phyloP scores from a whole-genome alignment of 2,888 invertebrate genomes.

The Folsomia candida region DNA sequence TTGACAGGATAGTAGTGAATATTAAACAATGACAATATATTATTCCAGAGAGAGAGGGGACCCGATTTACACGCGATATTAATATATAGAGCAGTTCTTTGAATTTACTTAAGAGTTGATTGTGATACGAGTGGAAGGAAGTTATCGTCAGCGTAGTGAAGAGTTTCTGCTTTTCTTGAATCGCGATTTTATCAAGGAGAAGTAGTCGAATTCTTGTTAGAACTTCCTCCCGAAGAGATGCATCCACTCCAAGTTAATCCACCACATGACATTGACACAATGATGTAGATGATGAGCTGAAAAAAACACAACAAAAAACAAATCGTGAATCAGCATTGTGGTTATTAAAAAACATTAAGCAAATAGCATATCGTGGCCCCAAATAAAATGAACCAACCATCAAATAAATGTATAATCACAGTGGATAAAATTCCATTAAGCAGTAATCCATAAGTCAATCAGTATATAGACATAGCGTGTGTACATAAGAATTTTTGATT shows the following conservation, averaged over 20 bases:
- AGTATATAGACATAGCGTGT: too few relatives aligned
- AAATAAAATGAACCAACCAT: neutral
- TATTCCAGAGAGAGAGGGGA: too few relatives aligned
- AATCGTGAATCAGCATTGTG: neutral
- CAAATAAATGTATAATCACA: neutral
- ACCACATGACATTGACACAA: conserved; percentile 84
- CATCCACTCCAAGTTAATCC: conserved; percentile 76
- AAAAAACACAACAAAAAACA: conserved; percentile 47
- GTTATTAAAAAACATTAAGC: neutral
- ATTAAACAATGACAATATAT: too few relatives aligned
- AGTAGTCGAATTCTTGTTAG: conserved; percentile 2
- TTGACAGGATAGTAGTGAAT: too few relatives aligned
- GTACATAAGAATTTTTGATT: too few relatives aligned
- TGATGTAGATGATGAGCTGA: conserved; percentile 72
- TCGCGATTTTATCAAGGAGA: neutral
- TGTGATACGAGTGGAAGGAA: neutral
- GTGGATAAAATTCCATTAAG: too few relatives aligned
- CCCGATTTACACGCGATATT: too few relatives aligned
- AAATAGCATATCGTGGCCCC: too few relatives aligned
- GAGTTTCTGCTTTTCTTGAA: neutral
- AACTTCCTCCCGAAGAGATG: conserved; percentile 55
- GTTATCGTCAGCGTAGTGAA: neutral
- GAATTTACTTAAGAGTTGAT: neutral
- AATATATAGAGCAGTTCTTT: neutral
- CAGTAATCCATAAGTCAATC: too few relatives aligned